Conservation (phyloP, 2,797 vertebrate genomes). For the Harpagifer antarcticus region DNA sequence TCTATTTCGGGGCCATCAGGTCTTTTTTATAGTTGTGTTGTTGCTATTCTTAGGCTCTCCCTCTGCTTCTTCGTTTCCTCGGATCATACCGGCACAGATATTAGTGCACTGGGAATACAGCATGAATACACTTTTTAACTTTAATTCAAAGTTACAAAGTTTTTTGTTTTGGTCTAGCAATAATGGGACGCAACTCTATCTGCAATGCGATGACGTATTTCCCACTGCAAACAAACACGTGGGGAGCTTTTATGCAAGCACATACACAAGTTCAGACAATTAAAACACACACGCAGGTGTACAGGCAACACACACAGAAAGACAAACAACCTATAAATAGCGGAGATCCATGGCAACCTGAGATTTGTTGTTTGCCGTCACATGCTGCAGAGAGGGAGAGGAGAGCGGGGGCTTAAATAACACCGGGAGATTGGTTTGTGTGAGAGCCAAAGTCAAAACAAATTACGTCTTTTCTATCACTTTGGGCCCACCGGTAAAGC, state of each 20-base stretch:
- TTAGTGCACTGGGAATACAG: slow-evolving; percentile 75
- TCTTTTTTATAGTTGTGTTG: slow-evolving; percentile 61
- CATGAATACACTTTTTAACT: slow-evolving; percentile 70
- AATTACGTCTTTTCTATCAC: slow-evolving; percentile 86
- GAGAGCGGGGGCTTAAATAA: slow-evolving; percentile 81
- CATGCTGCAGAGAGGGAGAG: slow-evolving; percentile 77
- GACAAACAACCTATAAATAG: slow-evolving; percentile 77
- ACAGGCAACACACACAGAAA: background rate
- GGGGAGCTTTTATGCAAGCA: slow-evolving; percentile 26
- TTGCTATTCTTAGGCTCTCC: slow-evolving; percentile 69
- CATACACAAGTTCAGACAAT: slow-evolving; percentile 28
- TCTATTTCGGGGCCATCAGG: slow-evolving; percentile 81
- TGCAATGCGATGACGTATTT: slow-evolving; percentile 64
- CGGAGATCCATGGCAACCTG: slow-evolving; percentile 80
- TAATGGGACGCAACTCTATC: slow-evolving; percentile 49
- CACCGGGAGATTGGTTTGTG: slow-evolving; percentile 82
- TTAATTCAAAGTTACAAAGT: slow-evolving; percentile 76
- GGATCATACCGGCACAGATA: slow-evolving; percentile 76
- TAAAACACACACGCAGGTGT: slow-evolving; percentile 28
- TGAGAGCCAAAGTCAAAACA: slow-evolving; percentile 84
- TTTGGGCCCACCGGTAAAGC: slow-evolving; percentile 78
- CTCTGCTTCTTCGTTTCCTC: slow-evolving; percentile 57
- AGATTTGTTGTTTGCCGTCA: slow-evolving; percentile 82
- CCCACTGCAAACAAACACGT: slow-evolving; percentile 56
- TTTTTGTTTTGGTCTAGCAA: slow-evolving; percentile 39